Evolutionary conservation across 2,888 invertebrate genomes (phyloP).

Genomic region (Laothoe populi): DNA sequence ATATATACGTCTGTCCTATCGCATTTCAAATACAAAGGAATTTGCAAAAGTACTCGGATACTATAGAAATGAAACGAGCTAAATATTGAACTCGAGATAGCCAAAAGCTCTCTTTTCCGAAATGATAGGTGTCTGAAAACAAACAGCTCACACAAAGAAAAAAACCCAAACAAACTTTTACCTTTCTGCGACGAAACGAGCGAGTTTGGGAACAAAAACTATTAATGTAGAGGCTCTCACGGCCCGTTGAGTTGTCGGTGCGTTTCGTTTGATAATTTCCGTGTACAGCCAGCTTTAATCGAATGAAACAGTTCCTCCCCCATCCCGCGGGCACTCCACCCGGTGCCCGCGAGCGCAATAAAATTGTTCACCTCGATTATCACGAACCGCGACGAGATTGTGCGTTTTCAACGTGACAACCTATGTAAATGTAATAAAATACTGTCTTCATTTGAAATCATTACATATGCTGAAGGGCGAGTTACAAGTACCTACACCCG

Average conservation of each 20-base stretch:
- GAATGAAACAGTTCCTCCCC: conserved; percentile 65
- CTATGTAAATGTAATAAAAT: conserved; percentile 34
- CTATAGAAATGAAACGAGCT: conserved; percentile 53
- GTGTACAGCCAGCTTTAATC: conserved; percentile 81
- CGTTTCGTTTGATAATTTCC: conserved; percentile 83
- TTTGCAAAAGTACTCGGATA: conserved; percentile 39
- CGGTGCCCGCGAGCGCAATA: conserved; percentile 56
- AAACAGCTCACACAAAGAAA: conserved; percentile 56
- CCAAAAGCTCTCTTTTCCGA: conserved; percentile 50
- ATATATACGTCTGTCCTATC: conserved; percentile 28
- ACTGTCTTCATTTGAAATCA: not conserved
- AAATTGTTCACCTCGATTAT: conserved; percentile 72
- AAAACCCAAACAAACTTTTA: conserved; percentile 52
- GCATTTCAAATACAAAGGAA: conserved; percentile 43
- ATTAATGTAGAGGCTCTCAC: conserved; percentile 78
- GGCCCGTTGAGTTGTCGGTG: conserved; percentile 77
- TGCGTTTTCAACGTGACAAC: conserved; percentile 48
- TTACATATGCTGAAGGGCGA: no score
- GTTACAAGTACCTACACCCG: no score
- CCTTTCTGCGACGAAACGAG: conserved; percentile 67
- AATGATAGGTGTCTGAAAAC: conserved; percentile 63
- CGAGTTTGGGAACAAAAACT: conserved; percentile 78
- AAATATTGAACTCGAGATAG: conserved; percentile 47
- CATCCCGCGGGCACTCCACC: conserved; percentile 34
- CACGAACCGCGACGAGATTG: conserved; percentile 50